These are phyloP conservation scores for Bubo scandiacus DNA, from an alignment of 2,113 vertebrate genomes.

Conservation along the genomic window DNA sequence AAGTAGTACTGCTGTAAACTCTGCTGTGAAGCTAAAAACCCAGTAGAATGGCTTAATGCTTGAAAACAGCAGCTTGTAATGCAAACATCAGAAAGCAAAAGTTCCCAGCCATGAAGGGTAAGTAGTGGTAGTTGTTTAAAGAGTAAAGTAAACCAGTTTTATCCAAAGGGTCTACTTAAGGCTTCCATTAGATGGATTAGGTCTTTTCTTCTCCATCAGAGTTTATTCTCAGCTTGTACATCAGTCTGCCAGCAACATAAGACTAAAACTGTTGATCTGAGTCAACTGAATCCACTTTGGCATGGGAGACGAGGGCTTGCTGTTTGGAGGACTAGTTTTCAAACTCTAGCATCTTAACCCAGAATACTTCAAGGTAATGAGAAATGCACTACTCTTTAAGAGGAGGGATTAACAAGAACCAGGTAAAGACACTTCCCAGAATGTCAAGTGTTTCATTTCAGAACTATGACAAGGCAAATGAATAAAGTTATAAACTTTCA, in stretches of 20 bases:
- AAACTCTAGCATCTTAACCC: neutral
- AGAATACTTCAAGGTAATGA: neutral
- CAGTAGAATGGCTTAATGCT: neutral
- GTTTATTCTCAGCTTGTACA: neutral
- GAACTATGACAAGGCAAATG: neutral
- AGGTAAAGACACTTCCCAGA: neutral
- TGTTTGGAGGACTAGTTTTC: neutral
- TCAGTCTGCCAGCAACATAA: neutral
- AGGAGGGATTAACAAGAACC: neutral
- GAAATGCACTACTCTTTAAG: neutral
- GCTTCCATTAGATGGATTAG: neutral
- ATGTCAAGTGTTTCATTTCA: neutral
- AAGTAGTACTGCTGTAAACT: neutral
- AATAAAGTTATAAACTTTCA: neutral
- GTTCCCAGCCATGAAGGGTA: neutral
- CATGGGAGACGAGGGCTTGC: rapidly evolving
- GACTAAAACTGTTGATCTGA: neutral
- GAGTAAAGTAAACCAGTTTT: neutral
- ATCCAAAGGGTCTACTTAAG: neutral
- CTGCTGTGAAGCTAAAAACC: neutral
- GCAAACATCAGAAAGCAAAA: neutral
- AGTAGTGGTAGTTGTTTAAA: neutral
- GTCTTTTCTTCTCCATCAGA: neutral
- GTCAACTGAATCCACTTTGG: neutral
- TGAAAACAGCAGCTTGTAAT: neutral